These are phyloP conservation scores for Cotesia chilonis DNA, from an alignment of 1,140 invertebrate genomes.

Conservation along the genomic window DNA sequence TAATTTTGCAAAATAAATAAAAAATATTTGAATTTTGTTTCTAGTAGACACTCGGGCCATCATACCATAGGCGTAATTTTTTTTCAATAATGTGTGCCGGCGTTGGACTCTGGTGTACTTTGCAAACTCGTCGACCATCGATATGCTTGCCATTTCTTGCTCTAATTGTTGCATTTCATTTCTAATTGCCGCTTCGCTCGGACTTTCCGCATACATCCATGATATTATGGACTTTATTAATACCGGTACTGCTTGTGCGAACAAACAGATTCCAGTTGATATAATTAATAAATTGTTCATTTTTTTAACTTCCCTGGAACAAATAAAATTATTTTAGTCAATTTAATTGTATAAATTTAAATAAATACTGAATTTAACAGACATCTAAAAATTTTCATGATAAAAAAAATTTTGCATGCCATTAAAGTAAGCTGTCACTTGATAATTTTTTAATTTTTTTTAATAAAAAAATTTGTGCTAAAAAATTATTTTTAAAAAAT, in stretches of 20 bases:
- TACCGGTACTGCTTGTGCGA: constrained; percentile 17
- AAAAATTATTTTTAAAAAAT: too few relatives aligned
- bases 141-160: constrained; percentile 63
- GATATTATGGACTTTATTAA: constrained; percentile 35
- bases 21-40: constrained; percentile 36
- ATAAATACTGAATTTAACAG: too few relatives aligned
- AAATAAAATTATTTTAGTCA: neutral
- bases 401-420: too few relatives aligned
- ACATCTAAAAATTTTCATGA: too few relatives aligned
- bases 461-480: too few relatives aligned
- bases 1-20: constrained; percentile 42
- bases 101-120: constrained; percentile 69
- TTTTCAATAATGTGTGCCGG: constrained; percentile 63
- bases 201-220: constrained; percentile 44
- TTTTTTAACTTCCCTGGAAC: neutral
- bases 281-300: constrained; percentile 34
- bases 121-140: constrained; percentile 70
- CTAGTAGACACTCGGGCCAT: constrained; percentile 31
- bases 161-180: constrained; percentile 59
- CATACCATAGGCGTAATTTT: constrained; percentile 57
- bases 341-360: too few relatives aligned
- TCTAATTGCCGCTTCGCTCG: constrained; percentile 43
- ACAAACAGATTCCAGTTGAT: constrained; percentile 26
- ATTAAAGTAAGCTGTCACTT: too few relatives aligned
- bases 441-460: too few relatives aligned